Conservation (phyloP, 2,888 invertebrate species). For the Rhogogaster chlorosoma region DNA sequence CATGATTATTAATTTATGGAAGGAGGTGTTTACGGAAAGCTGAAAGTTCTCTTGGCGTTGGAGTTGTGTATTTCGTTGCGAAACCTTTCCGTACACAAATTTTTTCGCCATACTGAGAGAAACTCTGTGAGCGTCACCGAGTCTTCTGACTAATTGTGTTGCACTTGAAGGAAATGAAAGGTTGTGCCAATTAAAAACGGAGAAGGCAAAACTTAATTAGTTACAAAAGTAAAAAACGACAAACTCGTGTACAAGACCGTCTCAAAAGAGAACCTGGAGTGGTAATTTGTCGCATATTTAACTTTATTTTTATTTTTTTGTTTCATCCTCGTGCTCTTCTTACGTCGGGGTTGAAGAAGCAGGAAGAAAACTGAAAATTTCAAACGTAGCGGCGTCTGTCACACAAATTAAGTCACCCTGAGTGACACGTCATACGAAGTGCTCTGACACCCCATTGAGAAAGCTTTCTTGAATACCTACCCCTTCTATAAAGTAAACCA, state of each 20-base stretch:
- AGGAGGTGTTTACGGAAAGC: neutral
- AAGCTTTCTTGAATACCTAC: constrained; percentile 31
- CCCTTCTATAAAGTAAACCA: neutral
- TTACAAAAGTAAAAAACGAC: neutral
- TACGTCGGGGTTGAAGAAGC: neutral
- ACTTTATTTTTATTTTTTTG: constrained; percentile 23
- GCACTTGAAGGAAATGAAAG: neutral
- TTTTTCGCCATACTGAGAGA: neutral
- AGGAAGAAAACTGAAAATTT: neutral
- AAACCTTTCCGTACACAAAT: neutral
- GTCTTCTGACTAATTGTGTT: constrained; percentile 39
- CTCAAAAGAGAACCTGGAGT: constrained; percentile 3
- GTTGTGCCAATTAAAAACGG: constrained; percentile 26
- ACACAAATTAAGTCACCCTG: constrained; percentile 20
- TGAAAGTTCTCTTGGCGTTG: neutral
- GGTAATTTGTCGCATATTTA: constrained; percentile 21
- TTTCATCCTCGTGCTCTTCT: neutral
- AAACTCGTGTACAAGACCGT: neutral
- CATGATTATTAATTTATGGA: neutral
- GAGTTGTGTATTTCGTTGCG: neutral
- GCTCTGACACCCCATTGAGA: constrained; percentile 25
- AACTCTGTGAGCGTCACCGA: neutral
- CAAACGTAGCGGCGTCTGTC: neutral
- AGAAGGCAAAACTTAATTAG: constrained; percentile 25
- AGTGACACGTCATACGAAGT: constrained; percentile 22